A percentile compares a stretch with the other conserved stretches of the same genome.
phyloP scores from a whole-genome alignment of 2,888 invertebrate genomes.

The Limenitis camilla region DNA sequence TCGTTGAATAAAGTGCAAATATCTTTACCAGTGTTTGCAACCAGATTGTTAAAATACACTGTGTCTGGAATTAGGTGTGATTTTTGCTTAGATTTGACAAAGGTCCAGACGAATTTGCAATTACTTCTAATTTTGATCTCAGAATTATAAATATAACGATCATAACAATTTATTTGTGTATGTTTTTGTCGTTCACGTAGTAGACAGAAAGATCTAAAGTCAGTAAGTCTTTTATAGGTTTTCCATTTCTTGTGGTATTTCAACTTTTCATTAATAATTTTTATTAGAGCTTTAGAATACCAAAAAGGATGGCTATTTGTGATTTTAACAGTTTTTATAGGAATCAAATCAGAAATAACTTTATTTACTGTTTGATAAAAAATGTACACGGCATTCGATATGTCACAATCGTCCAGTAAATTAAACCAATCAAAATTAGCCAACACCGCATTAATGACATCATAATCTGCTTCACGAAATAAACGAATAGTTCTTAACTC shows the following conservation, averaged over 20 bases:
- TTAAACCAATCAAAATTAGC: background rate
- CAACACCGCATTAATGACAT: background rate
- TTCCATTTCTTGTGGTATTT: too few species aligned
- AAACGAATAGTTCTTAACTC: background rate
- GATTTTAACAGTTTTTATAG: background rate
- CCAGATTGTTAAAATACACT: too few species aligned
- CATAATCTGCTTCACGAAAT: slow-evolving; percentile 1
- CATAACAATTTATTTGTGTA: background rate
- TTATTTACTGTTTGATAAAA: background rate
- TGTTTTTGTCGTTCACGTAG: background rate
- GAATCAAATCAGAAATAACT: background rate
- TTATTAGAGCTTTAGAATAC: background rate
- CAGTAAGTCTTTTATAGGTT: too few species aligned
- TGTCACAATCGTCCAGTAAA: background rate
- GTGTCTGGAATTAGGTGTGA: too few species aligned
- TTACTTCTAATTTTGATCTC: too few species aligned
- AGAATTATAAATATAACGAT: background rate
- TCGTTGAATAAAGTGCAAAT: too few species aligned
- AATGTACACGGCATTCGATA: background rate
- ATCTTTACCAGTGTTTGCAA: too few species aligned
- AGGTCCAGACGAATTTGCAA: too few species aligned
- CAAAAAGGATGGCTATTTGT: background rate
- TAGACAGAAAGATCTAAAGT: too few species aligned
- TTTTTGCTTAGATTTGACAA: too few species aligned
- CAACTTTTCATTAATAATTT: too few species aligned